Conservation (phyloP, 2,888 invertebrate species). For the Zaprionus bogoriensis region DNA sequence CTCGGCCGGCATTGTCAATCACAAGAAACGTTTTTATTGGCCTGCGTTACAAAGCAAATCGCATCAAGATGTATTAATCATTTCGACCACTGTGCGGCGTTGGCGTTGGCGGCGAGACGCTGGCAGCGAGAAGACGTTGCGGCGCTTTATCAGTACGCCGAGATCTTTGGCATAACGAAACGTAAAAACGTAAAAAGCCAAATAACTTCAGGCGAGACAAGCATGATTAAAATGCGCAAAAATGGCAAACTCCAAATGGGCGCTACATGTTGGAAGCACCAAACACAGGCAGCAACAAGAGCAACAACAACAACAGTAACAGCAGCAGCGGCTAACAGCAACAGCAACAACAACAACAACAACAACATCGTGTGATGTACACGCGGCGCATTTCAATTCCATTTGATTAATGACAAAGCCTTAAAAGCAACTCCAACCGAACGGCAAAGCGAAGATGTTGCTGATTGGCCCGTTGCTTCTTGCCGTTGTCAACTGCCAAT, state of each 20-base stretch:
- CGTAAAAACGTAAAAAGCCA: constrained; percentile 61
- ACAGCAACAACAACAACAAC: constrained; percentile 34
- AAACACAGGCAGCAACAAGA: constrained; percentile 43
- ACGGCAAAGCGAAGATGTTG: constrained; percentile 67
- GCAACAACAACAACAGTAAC: constrained; percentile 33
- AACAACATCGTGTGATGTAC: constrained; percentile 68
- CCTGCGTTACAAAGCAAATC: constrained; percentile 71
- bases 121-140: constrained; percentile 31
- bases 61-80: constrained; percentile 79
- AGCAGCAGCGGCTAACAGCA: constrained; percentile 37
- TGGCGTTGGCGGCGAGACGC: constrained; percentile 30
- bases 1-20: constrained; percentile 70
- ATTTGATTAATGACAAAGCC: constrained; percentile 77
- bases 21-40: constrained; percentile 74
- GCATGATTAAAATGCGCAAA: constrained; percentile 77
- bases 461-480: constrained; percentile 68
- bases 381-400: constrained; percentile 77
- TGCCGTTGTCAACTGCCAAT: constrained; percentile 48
- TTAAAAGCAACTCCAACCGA: constrained; percentile 67
- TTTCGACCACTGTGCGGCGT: constrained; percentile 53
- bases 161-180: constrained; percentile 68
- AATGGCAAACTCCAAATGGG: constrained; percentile 76
- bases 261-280: constrained; percentile 67
- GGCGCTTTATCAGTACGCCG: constrained; percentile 56
- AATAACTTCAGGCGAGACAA: constrained; percentile 74